Conservation (phyloP, 2,113 vertebrate genomes). For the Trochalopteron elliotii region DNA sequence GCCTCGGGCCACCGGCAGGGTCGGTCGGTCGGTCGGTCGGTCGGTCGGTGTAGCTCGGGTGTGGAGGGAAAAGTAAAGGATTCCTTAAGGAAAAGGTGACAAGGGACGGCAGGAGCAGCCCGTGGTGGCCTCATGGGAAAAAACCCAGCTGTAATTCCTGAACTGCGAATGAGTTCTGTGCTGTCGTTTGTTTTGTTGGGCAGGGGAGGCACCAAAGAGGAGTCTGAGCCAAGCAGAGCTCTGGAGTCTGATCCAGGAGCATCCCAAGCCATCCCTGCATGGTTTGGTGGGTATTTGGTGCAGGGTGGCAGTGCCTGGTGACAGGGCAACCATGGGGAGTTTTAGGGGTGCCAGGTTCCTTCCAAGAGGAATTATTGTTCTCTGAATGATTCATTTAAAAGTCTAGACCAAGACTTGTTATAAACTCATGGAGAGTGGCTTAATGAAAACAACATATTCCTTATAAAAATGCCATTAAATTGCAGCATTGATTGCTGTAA, state of each 20-base stretch:
- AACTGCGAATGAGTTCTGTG: rapidly evolving
- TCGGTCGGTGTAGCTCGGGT: background rate
- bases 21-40: too few relatives aligned
- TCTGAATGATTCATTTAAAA: background rate
- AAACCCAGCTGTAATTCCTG: background rate
- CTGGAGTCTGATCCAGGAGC: background rate
- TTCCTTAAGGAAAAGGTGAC: background rate
- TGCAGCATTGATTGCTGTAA: background rate
- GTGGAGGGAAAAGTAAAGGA: background rate
- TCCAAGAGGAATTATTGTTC: background rate
- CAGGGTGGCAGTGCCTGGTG: background rate
- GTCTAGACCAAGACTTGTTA: background rate
- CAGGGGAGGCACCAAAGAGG: background rate
- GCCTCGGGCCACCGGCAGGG: background rate
- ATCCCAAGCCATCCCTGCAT: rapidly evolving
- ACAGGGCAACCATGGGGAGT: background rate
- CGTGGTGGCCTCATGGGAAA: background rate
- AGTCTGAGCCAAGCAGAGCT: background rate
- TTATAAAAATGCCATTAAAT: background rate
- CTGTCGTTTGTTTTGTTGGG: background rate
- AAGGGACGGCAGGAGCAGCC: background rate
- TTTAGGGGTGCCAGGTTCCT: background rate
- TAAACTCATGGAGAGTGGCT: background rate
- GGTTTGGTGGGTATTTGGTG: rapidly evolving
- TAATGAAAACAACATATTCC: background rate